phyloP scores from a whole-genome alignment of 2,888 invertebrate genomes.

The Lamproptera curius region DNA sequence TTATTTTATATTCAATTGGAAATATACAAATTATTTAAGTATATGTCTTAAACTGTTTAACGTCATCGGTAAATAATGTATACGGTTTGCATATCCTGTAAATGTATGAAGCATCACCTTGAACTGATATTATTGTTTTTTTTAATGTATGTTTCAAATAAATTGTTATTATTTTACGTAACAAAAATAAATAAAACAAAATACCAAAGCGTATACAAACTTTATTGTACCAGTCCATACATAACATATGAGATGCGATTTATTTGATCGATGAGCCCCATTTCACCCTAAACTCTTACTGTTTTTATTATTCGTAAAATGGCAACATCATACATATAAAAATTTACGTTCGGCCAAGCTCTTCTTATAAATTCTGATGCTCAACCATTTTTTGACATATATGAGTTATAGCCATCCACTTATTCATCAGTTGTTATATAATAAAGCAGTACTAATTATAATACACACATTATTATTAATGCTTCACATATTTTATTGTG shows the following conservation, averaged over 20 bases:
- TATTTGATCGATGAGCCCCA: conserved; percentile 47
- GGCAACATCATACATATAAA: not conserved
- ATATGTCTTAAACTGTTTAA: too few species aligned
- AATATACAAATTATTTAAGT: too few species aligned
- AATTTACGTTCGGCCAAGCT: too few species aligned
- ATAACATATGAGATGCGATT: conserved; percentile 50
- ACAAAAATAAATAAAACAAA: conserved; percentile 4
- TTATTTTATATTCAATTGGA: too few species aligned
- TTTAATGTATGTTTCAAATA: not conserved
- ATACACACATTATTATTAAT: too few species aligned
- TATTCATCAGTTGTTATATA: too few species aligned
- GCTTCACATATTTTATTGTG: too few species aligned
- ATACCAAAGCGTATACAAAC: conserved; percentile 21
- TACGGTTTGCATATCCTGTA: not conserved
- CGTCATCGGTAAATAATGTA: too few species aligned
- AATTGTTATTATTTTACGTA: not conserved
- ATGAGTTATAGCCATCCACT: too few species aligned
- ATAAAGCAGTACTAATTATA: too few species aligned
- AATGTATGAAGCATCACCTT: not conserved
- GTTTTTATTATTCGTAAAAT: conserved; percentile 43
- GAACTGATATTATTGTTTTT: not conserved
- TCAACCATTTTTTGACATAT: too few species aligned
- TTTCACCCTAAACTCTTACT: conserved; percentile 40
- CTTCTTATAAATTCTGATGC: too few species aligned
- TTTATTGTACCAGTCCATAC: conserved; percentile 27